Percentiles rank a stretch among this genome's conserved stretches.
phyloP scores from a whole-genome alignment of 2,113 vertebrate species.

The Cyrtonyx montezumae region DNA sequence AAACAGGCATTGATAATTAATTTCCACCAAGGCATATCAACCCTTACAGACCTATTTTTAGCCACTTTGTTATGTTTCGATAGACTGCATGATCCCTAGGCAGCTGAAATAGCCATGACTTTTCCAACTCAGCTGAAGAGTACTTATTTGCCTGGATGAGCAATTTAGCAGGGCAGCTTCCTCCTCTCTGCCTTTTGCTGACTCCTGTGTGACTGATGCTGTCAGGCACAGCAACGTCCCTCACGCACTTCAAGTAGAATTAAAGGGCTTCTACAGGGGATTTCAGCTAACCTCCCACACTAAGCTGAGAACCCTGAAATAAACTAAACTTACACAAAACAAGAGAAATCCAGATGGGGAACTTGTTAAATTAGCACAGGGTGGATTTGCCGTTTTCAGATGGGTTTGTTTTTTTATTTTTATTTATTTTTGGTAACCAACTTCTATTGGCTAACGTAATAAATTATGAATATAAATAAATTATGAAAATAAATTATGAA shows the following conservation, averaged over 20 bases:
- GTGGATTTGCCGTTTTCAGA: not conserved
- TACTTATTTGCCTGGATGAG: not conserved
- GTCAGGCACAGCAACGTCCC: slow-evolving; percentile 28
- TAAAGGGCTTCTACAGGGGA: slow-evolving; percentile 49
- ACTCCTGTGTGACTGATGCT: not conserved
- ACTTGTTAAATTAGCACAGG: not conserved
- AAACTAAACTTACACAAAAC: slow-evolving; percentile 18
- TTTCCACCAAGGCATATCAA: not conserved
- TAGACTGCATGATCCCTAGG: not conserved
- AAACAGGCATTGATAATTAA: slow-evolving; percentile 4
- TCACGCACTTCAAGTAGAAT: slow-evolving; percentile 16
- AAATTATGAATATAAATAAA: fast-evolving
- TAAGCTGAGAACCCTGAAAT: slow-evolving; percentile 29
- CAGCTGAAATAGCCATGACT: not conserved
- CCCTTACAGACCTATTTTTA: not conserved
- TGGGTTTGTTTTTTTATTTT: not conserved
- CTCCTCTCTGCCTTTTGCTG: not conserved
- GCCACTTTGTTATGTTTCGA: not conserved
- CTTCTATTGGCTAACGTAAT: not conserved
- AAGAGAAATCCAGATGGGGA: slow-evolving; percentile 26
- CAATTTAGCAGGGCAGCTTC: slow-evolving; percentile 6
- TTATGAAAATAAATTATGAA: not conserved
- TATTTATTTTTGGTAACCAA: not conserved
- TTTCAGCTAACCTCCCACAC: slow-evolving; percentile 58
- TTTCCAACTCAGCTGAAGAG: not conserved